Evolutionary conservation across 2,888 invertebrate species (phyloP), one percentile per base, ranked within the genome.

Genomic region (Stramonita haemastoma): DNA sequence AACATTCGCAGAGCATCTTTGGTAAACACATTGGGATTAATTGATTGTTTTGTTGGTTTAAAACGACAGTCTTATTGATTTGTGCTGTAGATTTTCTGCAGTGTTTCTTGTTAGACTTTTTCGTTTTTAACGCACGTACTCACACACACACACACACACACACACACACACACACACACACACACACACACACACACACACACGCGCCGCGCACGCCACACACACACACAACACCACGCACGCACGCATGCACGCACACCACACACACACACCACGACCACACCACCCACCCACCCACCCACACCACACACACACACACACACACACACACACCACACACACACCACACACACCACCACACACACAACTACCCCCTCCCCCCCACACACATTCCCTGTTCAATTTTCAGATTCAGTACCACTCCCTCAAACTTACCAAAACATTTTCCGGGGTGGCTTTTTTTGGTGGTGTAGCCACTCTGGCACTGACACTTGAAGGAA

Each of bases 381-480:
- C 32, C 34, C 5, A 79, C 19, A 19, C 79, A 79, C 32, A 79
- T 13, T 8, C 34, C 13, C 32, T 34, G 15, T 36, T 15, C 34
- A 34, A 4, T 15, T 6, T 26, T 4, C 17, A 81, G 4, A 32
- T 5, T 34, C 1, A 15, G 5, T 19, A 32, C 19, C 79, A 29
- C 11, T 17, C 34, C 15, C 19, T n/a, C 81, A 13, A 29, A 36
- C 66, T 26, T 15, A 26, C 56, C 15, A 46, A 85, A 19, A 56
- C n/a, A 11, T 29, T 56, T 17, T 29, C n/a, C 34, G 81, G 88
- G 88, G 34, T 22, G 4, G 26, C 29, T n/a, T 6, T 29, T 87
- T 8, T 26, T 85, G 6, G 73, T 84, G 29, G 84, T 79, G 87
- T 84, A 90, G 13, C 89, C 90, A 87, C 87, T 90, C 15, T 56